Base-by-base conservation (phyloP, 2,888 invertebrate species). In the Epistrophe eligans region DNA sequence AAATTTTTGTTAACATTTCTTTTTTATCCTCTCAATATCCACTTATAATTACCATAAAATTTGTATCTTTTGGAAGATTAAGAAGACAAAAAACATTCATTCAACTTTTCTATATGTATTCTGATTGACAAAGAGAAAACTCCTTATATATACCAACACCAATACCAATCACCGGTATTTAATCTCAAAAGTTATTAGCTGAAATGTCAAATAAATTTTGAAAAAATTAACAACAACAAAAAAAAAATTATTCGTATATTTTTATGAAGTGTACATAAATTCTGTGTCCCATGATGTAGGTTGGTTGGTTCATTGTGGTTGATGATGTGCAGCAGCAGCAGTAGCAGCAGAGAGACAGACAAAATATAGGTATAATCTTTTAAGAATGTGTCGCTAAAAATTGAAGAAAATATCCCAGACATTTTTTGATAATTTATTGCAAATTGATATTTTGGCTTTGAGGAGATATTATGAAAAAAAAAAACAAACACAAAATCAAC, bases 361-460 rank as follows among this genome's bases (percentile, higher is more conserved):
- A 85, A 82, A 81, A 57, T 24, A n/a, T 35, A 8, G 1, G 3
- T 24, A 24, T 81, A 85, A 87, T 87, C 87, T 74, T 19, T 50
- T 79, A 77, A 79, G 82, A 85, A 82, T 76, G 71, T 60, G 66
- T 71, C 73, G 58, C 82, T 17, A 38, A 50, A 45, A 38, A 67
- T 50, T 50, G 35, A 67, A 50, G 19, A 70, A 81, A 85, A 73
- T 77, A 60, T 48, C 72, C 55, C 45, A 77, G 84, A 80, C 80
- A 77, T 85, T 85, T 72, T n/a, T n/a, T 48, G 3, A 70, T 64
- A 85, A 81, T 85, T 85, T 85, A 85, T 81, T 85, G 81, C 81
- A 85, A 85, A 85, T 85, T 85, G 84, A 81, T 67, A 50, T 48
- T 24, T 67, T 67, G 19, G 38, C 9, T 32, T 66, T 66, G 64